Evolutionary conservation across 2,797 vertebrate species (phyloP).

Genomic region (Aselliscus stoliczkanus): DNA sequence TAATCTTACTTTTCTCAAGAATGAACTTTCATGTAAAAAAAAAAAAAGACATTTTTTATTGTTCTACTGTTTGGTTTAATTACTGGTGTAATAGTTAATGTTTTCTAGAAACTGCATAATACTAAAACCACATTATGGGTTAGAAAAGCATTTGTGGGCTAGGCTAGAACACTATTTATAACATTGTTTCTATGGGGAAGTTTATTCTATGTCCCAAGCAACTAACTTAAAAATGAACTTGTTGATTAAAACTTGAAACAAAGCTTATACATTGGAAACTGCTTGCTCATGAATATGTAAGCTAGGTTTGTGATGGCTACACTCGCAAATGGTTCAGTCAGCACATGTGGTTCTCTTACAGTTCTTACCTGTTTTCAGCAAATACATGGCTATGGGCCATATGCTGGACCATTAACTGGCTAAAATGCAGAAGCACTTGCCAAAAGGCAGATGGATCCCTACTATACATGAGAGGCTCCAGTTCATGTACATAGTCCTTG

Average conservation of each 20-base stretch:
- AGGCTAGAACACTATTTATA: slow-evolving; percentile 52
- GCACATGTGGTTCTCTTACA: rapidly evolving
- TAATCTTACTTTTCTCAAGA: slow-evolving; percentile 48
- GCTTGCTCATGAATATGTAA: neutral
- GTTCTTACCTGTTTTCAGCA: neutral
- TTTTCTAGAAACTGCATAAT: slow-evolving; percentile 33
- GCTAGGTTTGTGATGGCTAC: neutral
- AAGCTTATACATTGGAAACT: neutral
- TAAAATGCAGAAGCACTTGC: neutral
- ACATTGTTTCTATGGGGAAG: slow-evolving; percentile 24
- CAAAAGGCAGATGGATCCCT: neutral
- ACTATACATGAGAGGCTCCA: neutral
- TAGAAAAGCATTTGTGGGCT: neutral
- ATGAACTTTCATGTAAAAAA: neutral
- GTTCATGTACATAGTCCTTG: neutral
- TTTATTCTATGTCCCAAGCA: slow-evolving; percentile 35
- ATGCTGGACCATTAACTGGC: neutral
- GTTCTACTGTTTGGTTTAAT: slow-evolving; percentile 63
- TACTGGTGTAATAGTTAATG: slow-evolving; percentile 34
- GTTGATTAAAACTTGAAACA: slow-evolving; percentile 30
- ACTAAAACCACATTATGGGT: neutral
- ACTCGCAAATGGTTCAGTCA: neutral
- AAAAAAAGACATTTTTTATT: neutral
- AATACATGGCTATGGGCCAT: neutral
- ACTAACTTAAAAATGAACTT: slow-evolving; percentile 26